Evolutionary conservation across 2,888 invertebrate species (phyloP).

Genomic region (Eupeodes luniger): DNA sequence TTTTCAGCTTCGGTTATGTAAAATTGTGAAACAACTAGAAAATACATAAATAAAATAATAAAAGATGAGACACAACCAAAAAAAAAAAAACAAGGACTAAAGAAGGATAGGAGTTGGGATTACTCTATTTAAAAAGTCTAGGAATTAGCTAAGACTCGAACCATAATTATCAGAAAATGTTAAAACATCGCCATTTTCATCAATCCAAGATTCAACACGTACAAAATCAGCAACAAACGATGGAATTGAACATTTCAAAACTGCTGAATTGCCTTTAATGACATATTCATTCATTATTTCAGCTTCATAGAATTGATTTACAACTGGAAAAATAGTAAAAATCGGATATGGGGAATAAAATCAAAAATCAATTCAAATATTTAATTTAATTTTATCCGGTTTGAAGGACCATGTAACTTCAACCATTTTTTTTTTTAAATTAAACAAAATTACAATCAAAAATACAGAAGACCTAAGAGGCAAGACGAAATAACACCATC

Average conservation of each 20-base stretch:
- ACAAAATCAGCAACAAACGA: constrained; percentile 91
- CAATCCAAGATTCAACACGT: constrained; percentile 89
- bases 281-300: constrained; percentile 91
- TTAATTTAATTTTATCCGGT: not conserved
- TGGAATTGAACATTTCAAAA: constrained; percentile 90
- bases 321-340: constrained; percentile 85
- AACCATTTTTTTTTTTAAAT: not conserved
- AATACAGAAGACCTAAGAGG: not conserved
- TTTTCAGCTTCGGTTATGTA: constrained; percentile 96
- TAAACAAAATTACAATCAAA: not conserved
- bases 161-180: constrained; percentile 82
- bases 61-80: not conserved
- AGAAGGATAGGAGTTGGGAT: not conserved
- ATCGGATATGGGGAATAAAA: not conserved
- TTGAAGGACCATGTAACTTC: not conserved
- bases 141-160: constrained; percentile 77
- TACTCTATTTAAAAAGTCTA: not conserved
- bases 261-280: constrained; percentile 89
- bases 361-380: not conserved
- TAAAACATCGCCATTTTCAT: constrained; percentile 85
- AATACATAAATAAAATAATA: not conserved
- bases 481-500: too few relatives aligned
- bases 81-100: constrained; percentile 20
- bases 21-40: constrained; percentile 93
- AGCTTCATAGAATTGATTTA: constrained; percentile 89